Conservation (phyloP, 1,140 invertebrate species). For the Drosophila nigrodunni region DNA sequence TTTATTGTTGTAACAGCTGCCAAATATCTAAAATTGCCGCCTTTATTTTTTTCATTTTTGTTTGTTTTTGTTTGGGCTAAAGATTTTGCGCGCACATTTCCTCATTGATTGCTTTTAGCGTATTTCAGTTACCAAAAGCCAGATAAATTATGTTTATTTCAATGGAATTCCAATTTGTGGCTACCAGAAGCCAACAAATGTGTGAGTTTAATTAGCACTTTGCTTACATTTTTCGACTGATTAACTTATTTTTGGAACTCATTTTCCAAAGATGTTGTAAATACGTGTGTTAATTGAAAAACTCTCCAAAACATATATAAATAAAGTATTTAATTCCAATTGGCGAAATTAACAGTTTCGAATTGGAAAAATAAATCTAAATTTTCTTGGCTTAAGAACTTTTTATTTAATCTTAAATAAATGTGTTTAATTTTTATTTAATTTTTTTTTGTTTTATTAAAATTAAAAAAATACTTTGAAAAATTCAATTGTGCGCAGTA, state of each 20-base stretch:
- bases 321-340: too few species aligned
- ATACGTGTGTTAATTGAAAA: neutral
- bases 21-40: slow-evolving; percentile 64
- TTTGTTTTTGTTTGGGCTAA: slow-evolving; percentile 43
- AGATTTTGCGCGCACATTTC: slow-evolving; percentile 38
- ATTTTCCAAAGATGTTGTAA: neutral
- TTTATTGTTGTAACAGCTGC: slow-evolving; percentile 59
- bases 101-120: slow-evolving; percentile 6
- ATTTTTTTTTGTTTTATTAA: too few species aligned
- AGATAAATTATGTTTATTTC: neutral
- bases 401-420: too few species aligned
- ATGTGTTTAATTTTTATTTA: too few species aligned
- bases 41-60: slow-evolving; percentile 64
- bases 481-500: neutral
- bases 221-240: neutral
- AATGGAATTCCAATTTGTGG: neutral
- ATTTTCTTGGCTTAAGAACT: too few species aligned
- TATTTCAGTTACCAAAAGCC: slow-evolving; percentile 27
- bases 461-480: too few species aligned
- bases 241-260: neutral
- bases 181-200: neutral
- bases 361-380: too few species aligned
- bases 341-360: too few species aligned
- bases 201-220: slow-evolving; percentile 4
- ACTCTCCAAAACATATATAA: too few species aligned